phyloP scores from a whole-genome alignment of 2,113 vertebrate species.

The Nipponia nippon region DNA sequence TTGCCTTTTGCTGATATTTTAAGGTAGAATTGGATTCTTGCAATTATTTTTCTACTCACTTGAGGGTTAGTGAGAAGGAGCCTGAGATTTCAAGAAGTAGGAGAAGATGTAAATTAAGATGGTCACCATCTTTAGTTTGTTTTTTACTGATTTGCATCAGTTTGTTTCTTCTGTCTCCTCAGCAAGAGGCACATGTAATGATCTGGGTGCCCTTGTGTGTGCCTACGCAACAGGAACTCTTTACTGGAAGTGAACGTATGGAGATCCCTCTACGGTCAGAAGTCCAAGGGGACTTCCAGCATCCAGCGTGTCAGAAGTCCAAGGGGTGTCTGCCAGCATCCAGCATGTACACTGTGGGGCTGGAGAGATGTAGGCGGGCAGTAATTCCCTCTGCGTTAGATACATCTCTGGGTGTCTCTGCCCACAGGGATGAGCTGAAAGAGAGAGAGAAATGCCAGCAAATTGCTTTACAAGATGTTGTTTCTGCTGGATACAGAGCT shows the following conservation, averaged over 20 bases:
- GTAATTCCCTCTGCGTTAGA: neutral
- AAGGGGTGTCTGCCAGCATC: neutral
- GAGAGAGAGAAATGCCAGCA: neutral
- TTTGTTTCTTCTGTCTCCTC: neutral
- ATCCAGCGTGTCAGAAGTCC: neutral
- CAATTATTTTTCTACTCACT: neutral
- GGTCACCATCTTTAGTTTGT: neutral
- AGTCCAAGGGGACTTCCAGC: neutral
- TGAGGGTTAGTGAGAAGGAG: neutral
- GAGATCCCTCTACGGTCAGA: neutral
- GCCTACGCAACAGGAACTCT: neutral
- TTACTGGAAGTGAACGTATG: neutral
- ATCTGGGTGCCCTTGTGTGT: neutral
- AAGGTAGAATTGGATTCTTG: neutral
- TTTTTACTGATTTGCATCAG: neutral
- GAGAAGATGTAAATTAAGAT: neutral
- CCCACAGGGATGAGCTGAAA: neutral
- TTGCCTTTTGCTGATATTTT: neutral
- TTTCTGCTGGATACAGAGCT: neutral
- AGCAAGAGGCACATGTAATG: neutral
- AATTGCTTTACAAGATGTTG: neutral
- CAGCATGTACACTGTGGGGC: fast-evolving
- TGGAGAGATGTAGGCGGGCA: neutral
- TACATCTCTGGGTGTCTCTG: neutral
- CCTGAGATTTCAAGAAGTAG: neutral